phyloP scores from a whole-genome alignment of 2,797 vertebrate species.

The Ispidina picta region DNA sequence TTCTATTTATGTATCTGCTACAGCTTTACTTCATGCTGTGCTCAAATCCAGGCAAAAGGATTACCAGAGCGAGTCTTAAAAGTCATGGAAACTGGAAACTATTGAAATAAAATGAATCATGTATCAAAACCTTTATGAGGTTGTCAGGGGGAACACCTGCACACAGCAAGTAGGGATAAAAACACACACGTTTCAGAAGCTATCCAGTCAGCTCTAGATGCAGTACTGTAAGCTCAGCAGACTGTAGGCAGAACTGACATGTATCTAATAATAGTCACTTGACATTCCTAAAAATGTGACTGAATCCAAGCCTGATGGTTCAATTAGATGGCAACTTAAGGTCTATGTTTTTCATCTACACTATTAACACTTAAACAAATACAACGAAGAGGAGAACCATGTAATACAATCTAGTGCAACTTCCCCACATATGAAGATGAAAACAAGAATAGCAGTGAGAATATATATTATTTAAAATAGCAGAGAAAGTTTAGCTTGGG shows the following conservation, averaged over 20 bases:
- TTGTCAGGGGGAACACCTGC: not conserved
- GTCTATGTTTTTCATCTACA: not conserved
- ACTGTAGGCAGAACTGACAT: not conserved
- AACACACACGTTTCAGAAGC: not conserved
- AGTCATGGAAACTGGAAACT: not conserved
- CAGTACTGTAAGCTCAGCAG: not conserved
- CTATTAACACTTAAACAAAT: not conserved
- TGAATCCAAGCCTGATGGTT: not conserved
- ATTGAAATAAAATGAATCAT: not conserved
- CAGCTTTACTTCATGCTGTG: not conserved
- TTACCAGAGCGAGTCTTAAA: not conserved
- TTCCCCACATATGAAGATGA: not conserved
- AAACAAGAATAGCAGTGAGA: not conserved
- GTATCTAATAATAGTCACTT: not conserved
- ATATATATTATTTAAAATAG: not conserved
- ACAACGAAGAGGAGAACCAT: not conserved
- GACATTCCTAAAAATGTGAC: not conserved
- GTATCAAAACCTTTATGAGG: not conserved
- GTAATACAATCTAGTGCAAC: not conserved
- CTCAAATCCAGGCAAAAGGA: not conserved
- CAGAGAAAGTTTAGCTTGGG: not conserved
- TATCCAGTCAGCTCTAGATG: not conserved
- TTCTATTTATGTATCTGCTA: not conserved
- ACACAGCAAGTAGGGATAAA: not conserved
- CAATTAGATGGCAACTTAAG: not conserved